phyloP scores from a whole-genome alignment of 2,888 invertebrate genomes.

The Ectobius pallidus region DNA sequence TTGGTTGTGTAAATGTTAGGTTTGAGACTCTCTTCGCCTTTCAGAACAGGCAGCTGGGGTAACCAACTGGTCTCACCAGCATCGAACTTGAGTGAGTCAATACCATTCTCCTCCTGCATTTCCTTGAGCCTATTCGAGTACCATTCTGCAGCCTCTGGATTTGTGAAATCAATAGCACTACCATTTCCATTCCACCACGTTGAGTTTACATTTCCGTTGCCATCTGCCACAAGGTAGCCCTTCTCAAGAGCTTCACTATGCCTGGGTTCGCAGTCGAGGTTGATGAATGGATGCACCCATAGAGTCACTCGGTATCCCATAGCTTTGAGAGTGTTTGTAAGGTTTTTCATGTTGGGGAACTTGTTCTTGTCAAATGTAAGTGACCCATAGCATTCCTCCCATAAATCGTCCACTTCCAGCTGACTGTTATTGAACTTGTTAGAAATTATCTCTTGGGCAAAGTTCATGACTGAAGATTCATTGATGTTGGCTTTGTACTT shows the following conservation, averaged over 20 bases:
- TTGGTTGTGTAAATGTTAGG: constrained; percentile 26
- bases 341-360: constrained; percentile 69
- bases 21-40: not conserved
- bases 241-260: constrained; percentile 63
- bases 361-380: constrained; percentile 65
- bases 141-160: constrained; percentile 65
- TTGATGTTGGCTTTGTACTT: constrained; percentile 71
- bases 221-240: constrained; percentile 61
- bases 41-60: constrained; percentile 48
- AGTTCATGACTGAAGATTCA: constrained; percentile 65
- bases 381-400: constrained; percentile 54
- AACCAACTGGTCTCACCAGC: constrained; percentile 78
- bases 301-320: constrained; percentile 72
- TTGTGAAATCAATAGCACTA: constrained; percentile 76
- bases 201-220: constrained; percentile 48
- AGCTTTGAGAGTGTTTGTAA: constrained; percentile 62
- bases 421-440: constrained; percentile 69
- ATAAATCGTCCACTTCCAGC: constrained; percentile 57
- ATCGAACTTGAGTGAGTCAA: constrained; percentile 82
- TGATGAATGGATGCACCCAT: constrained; percentile 89
- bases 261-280: constrained; percentile 67
- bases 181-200: constrained; percentile 59
- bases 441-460: constrained; percentile 69
- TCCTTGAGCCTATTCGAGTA: constrained; percentile 46
- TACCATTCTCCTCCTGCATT: constrained; percentile 65